Evolutionary conservation across 1,140 invertebrate species (phyloP), one percentile per base, ranked within the genome.

Genomic region (Phortica variegata): DNA sequence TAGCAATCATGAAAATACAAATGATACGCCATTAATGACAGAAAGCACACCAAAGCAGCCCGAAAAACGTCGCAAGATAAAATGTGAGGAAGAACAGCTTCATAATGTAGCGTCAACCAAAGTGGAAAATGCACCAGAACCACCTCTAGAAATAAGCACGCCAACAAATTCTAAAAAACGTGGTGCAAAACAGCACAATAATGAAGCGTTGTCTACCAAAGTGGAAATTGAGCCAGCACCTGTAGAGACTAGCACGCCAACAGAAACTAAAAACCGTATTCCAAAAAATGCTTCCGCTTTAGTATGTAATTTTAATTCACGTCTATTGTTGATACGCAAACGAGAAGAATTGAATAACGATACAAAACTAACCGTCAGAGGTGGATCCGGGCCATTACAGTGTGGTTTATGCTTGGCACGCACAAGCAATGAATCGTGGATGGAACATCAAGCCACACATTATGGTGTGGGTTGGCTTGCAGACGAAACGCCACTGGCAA

Each of bases 381-480:
- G 39, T 7, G 58, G 57, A 3, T n/a, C 38, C 6, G 61, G 59
- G 2, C 20, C 36, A 0, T 10, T 55, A 5, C 55, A 70, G 18
- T 74, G 71, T 49, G 71, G 71, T 6, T 32, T 74, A 17, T 74
- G 71, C 38, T 37, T 72, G 8, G 47, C 33, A 4, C 56, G 59
- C 3, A 55, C 41, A 16, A 43, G 40, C 2, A 26, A 45, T 15
- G 16, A 23, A 0, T 12, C 43, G 12, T 74, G 61, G 63, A 26
- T 37, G 10, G 1, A 1, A 0, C 71, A 74, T 45, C 23, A 72
- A 2, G 21, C 20, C 1, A 49, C 58, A 23, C 71, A 74, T 39
- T 74, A 74, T 40, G 71, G 71, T 32, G 52, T 74, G 1, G 71
- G 71, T 9, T 74, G 71, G 71, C 15, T 33, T 0, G 29, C 40